A percentile compares a stretch with the other conserved stretches of the same genome.
Evolutionary conservation across 2,888 invertebrate species (phyloP).

Genomic region (Lithophane socia): DNA sequence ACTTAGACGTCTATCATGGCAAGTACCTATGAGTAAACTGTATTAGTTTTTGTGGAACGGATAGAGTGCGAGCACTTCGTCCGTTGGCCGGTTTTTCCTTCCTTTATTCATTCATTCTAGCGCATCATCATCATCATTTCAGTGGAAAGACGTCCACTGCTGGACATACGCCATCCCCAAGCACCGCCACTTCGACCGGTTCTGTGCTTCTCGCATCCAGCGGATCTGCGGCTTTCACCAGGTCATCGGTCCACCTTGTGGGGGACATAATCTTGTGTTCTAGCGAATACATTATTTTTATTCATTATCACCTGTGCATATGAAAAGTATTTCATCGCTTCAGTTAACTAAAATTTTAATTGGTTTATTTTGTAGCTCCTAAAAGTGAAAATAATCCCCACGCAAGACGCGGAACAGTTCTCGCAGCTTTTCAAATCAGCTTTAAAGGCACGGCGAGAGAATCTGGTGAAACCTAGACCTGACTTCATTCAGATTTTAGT

Average conservation of each 20-base stretch:
- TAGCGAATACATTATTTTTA: background rate
- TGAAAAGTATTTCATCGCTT: background rate
- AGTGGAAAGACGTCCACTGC: too few species aligned
- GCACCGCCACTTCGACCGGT: too few species aligned
- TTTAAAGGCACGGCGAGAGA: constrained; percentile 73
- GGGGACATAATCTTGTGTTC: too few species aligned
- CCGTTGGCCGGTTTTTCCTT: background rate
- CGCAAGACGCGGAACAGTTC: constrained; percentile 75
- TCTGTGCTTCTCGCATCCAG: too few species aligned
- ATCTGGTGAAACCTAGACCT: constrained; percentile 71
- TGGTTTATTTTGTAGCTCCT: constrained; percentile 66
- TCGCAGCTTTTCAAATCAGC: constrained; percentile 78
- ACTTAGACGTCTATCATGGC: background rate
- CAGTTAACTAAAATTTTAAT: background rate
- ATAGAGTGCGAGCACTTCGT: background rate
- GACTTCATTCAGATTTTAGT: constrained; percentile 80
- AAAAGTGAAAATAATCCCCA: constrained; percentile 77
- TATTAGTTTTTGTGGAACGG: background rate
- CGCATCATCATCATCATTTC: too few species aligned
- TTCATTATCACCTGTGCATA: background rate
- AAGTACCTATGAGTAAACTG: background rate
- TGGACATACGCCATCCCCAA: too few species aligned
- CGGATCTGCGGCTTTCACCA: too few species aligned
- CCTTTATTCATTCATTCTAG: background rate
- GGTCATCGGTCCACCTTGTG: too few species aligned